Evolutionary conservation across 1,140 invertebrate species (phyloP).

Genomic region (Triops longicaudatus): DNA sequence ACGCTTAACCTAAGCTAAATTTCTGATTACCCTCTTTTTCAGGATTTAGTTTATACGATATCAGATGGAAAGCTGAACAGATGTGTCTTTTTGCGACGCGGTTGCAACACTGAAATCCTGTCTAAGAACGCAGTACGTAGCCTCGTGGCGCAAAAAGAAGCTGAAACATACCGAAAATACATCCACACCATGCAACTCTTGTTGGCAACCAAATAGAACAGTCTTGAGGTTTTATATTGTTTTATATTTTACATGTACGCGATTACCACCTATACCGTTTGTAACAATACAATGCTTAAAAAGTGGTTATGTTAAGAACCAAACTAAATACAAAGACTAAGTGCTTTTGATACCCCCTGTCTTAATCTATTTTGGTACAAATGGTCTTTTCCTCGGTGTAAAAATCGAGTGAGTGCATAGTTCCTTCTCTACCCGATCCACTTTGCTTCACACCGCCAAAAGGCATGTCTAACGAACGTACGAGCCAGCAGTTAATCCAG

Average conservation of each 20-base stretch:
- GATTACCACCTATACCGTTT: no score
- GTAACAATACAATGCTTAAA: no score
- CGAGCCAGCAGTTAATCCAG: conserved; percentile 54
- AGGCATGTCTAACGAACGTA: conserved; percentile 48
- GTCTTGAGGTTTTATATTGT: no score
- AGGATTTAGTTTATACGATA: not conserved
- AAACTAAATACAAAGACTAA: no score
- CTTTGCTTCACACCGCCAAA: conserved; percentile 53
- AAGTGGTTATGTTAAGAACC: no score
- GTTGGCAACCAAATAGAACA: not conserved
- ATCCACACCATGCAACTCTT: not conserved
- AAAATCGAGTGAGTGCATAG: conserved; percentile 48
- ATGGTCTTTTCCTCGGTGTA: conserved; percentile 51
- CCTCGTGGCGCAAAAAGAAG: not conserved
- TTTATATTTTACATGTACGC: no score
- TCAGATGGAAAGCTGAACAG: not conserved
- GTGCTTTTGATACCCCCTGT: no score
- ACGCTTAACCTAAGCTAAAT: not conserved
- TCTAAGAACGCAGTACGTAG: not conserved
- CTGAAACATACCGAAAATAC: not conserved
- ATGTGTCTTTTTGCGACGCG: not conserved
- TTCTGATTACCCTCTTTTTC: not conserved
- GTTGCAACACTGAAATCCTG: not conserved
- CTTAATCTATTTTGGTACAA: conserved; percentile 41
- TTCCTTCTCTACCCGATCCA: conserved; percentile 49